Evolutionary conservation across 2,888 invertebrate genomes (phyloP).

Genomic region (Lepidocyrtoides sp.): DNA sequence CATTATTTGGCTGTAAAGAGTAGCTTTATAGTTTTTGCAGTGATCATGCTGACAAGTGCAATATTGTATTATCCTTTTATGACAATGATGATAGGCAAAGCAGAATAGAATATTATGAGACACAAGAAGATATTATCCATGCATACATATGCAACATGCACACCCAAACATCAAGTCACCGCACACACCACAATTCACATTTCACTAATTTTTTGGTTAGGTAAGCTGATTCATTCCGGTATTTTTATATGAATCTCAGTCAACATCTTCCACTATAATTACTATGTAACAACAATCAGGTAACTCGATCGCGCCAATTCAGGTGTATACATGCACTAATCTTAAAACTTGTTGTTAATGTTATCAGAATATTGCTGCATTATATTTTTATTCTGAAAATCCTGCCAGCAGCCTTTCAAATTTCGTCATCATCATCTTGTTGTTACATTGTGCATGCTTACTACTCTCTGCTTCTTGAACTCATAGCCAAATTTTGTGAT

Average conservation of each 20-base stretch:
- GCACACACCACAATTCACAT: conserved; percentile 60
- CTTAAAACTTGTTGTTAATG: conserved; percentile 9
- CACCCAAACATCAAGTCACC: conserved; percentile 30
- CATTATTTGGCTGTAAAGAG: conserved; percentile 8
- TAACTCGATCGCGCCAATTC: conserved; percentile 64
- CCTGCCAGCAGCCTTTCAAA: conserved; percentile 65
- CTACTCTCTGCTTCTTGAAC: neutral
- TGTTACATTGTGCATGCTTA: neutral
- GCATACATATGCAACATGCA: conserved; percentile 14
- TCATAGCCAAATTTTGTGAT: conserved; percentile 11
- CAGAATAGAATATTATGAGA: conserved; percentile 17
- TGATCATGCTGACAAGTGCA: conserved; percentile 48
- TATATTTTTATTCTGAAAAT: conserved; percentile 51
- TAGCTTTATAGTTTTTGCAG: conserved; percentile 24
- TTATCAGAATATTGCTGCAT: conserved; percentile 50
- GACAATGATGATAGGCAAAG: conserved; percentile 3
- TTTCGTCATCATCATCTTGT: conserved; percentile 55
- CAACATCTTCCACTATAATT: conserved; percentile 25
- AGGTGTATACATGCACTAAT: neutral
- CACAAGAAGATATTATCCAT: neutral
- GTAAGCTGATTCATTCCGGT: conserved; percentile 74
- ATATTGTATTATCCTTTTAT: neutral
- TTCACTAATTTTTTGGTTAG: conserved; percentile 70
- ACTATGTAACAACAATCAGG: conserved; percentile 55
- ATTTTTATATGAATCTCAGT: conserved; percentile 64